phyloP scores from a whole-genome alignment of 2,888 invertebrate species.

The Phrixothrix hirtus region DNA sequence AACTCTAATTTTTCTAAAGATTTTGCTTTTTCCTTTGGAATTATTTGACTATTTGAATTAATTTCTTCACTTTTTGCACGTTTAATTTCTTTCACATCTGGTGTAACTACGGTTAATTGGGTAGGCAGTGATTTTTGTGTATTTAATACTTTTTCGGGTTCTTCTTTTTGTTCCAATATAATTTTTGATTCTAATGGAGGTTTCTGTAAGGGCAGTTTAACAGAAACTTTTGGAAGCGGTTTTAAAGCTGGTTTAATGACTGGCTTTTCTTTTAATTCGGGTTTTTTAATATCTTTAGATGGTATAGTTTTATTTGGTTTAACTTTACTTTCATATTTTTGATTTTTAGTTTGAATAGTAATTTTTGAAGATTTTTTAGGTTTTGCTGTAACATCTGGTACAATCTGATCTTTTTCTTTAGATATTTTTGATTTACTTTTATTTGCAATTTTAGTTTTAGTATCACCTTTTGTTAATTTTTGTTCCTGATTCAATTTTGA shows the following conservation, averaged over 20 bases:
- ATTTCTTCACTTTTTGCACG: slow-evolving; percentile 66
- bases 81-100: slow-evolving; percentile 53
- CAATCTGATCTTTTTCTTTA: slow-evolving; percentile 56
- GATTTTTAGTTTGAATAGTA: slow-evolving; percentile 36
- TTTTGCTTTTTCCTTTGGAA: slow-evolving; percentile 69
- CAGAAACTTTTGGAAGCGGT: slow-evolving; percentile 54
- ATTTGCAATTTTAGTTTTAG: slow-evolving; percentile 29
- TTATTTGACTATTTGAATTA: slow-evolving; percentile 59
- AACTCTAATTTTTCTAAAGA: slow-evolving; percentile 69
- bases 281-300: slow-evolving; percentile 26
- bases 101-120: slow-evolving; percentile 41
- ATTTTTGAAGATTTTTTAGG: slow-evolving; percentile 38
- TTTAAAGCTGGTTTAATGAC: slow-evolving; percentile 31
- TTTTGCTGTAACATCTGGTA: slow-evolving; percentile 51
- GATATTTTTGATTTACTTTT: slow-evolving; percentile 22
- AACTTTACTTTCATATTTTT: slow-evolving; percentile 16
- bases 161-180: slow-evolving; percentile 1
- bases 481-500: slow-evolving; percentile 19
- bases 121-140: slow-evolving; percentile 55
- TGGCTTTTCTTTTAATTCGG: slow-evolving; percentile 33
- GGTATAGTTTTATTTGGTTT: slow-evolving; percentile 30
- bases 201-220: slow-evolving; percentile 54
- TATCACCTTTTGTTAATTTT: slow-evolving; percentile 24
- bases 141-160: slow-evolving; percentile 43
- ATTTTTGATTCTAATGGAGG: slow-evolving; percentile 11